A percentile compares a stretch with the other conserved stretches of the same genome.
phyloP scores from a whole-genome alignment of 2,113 vertebrate species.

The Balaeniceps rex region DNA sequence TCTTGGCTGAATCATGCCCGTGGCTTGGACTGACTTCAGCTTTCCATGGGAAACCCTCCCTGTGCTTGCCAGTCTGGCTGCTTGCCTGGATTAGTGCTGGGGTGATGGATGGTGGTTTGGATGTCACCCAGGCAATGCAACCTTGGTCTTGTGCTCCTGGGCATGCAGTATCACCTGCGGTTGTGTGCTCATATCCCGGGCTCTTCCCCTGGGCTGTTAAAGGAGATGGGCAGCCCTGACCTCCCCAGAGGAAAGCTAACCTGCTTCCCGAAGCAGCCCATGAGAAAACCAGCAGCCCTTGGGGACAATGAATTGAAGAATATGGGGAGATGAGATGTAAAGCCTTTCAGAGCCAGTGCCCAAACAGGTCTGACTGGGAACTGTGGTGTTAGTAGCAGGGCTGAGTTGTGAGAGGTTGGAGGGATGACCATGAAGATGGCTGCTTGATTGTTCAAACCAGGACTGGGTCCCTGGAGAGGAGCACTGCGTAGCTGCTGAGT shows the following conservation, averaged over 20 bases:
- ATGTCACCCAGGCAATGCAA: neutral
- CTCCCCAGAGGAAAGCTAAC: neutral
- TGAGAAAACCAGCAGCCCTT: neutral
- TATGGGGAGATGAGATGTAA: neutral
- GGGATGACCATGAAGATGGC: neutral
- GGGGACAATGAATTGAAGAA: neutral
- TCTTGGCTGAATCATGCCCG: neutral
- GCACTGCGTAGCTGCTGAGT: neutral
- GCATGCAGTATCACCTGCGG: neutral
- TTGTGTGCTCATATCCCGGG: neutral
- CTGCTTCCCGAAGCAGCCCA: neutral
- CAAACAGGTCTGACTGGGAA: neutral
- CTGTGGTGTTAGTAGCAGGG: neutral
- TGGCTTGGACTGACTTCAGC: slow-evolving; percentile 9
- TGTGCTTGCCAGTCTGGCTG: neutral
- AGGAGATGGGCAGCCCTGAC: neutral
- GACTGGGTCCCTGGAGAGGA: neutral
- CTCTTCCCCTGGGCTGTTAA: neutral
- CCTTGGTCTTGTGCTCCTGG: neutral
- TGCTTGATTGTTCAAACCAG: neutral
- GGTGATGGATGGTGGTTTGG: slow-evolving; percentile 22
- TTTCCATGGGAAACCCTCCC: slow-evolving; percentile 21
- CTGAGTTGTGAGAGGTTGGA: neutral
- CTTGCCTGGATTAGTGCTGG: neutral
- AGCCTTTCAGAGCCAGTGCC: neutral